Conservation (phyloP, 2,888 invertebrate genomes). For the Ormyrus pomaceus region DNA sequence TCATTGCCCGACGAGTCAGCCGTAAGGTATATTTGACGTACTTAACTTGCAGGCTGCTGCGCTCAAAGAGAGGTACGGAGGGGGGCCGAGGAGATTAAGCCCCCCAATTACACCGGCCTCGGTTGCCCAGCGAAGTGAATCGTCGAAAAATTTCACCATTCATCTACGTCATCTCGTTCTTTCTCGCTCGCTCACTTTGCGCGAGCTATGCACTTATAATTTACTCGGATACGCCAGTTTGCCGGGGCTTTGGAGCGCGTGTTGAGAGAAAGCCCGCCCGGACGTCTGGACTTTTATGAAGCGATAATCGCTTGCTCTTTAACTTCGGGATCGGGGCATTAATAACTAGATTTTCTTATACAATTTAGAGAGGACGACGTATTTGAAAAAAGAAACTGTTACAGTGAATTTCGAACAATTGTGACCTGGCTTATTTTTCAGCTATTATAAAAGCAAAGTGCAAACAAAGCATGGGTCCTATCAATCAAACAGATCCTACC, state of each 20-base stretch:
- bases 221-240: neutral
- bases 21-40: slow-evolving; percentile 60
- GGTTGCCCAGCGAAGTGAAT: slow-evolving; percentile 61
- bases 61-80: neutral
- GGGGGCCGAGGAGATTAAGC: slow-evolving; percentile 42
- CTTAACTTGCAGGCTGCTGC: slow-evolving; percentile 52
- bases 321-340: too few relatives aligned
- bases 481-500: too few relatives aligned
- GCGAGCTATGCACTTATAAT: slow-evolving; percentile 16
- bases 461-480: too few relatives aligned
- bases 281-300: slow-evolving; percentile 32
- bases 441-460: too few relatives aligned
- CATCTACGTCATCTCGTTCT: slow-evolving; percentile 52
- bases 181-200: neutral
- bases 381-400: too few relatives aligned
- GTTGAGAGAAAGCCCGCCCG: neutral
- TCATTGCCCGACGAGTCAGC: slow-evolving; percentile 58
- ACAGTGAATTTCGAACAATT: too few relatives aligned
- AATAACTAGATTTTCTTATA: too few relatives aligned
- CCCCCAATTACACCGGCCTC: slow-evolving; percentile 61
- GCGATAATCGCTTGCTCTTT: slow-evolving; percentile 20
- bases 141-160: slow-evolving; percentile 62
- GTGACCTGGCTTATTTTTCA: too few relatives aligned
- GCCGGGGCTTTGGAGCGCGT: neutral
- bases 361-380: too few relatives aligned